Base-by-base conservation (phyloP, 2,113 vertebrate species). In the Psittacula cyanocephala region DNA sequence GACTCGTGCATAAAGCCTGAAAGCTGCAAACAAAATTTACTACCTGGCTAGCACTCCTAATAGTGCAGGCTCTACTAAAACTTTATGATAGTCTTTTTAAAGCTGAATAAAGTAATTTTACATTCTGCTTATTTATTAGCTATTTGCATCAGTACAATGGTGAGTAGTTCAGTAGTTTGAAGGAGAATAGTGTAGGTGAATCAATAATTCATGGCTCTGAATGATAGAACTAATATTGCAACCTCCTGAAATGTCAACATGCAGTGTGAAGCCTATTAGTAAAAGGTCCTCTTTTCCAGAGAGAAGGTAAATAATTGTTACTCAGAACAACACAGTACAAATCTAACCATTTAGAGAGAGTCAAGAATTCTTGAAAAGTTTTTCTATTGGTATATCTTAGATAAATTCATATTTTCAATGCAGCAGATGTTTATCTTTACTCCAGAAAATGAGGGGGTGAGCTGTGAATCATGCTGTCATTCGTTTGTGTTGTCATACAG, bases 331-430 rank as follows among this genome's bases (percentile, higher is more conserved):
- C 57, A 35, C 83, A 77, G 13, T 78, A 74, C 76, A 89, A 88
- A 95, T 96, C 97, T 91, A 96, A 97, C 95, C 70, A 88, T 95
- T 97, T 94, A 94, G 79, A 91, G 41, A 88, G 39, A 97, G 74
- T 84, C 67, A 71, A 64, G 41, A 76, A 93, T 78, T 86, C 53
- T 43, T 90, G 69, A 96, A 96, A 92, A 25, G 49, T 10, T 93
- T 95, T 89, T 65, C 46, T 95, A n/a, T 60, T 89, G 53, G 23
- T 86, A 37, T 53, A 81, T 46, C 82, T 91, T 89, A 65, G 46
- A 91, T 65, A 41, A 96, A 89, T 80, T 89, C 23, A 35, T 80
- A 70, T 95, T 96, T 96, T 69, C 83, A 89, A 86, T 92, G n/a
- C 29, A 95, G 64, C n/a, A 85, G 81, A 28, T 67, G 44, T 96